Percentiles rank a stretch among this genome's conserved stretches.
These are phyloP conservation scores for Papilio helenus DNA, from an alignment of 1,140 invertebrate genomes.

Conservation along the genomic window DNA sequence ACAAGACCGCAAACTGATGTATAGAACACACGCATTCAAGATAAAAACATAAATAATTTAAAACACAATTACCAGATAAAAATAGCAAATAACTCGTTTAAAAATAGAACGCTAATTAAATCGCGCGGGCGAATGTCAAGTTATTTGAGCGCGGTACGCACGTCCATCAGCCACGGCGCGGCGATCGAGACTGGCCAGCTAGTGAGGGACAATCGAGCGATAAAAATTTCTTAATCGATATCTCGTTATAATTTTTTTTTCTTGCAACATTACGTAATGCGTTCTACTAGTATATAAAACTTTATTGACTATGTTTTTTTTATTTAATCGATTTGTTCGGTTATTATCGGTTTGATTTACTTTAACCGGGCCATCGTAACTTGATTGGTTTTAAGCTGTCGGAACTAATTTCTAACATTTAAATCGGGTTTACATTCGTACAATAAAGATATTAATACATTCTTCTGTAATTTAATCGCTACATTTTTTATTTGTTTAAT, in stretches of 20 bases:
- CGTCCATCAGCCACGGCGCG: conserved; percentile 47
- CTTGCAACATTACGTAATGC: conserved; percentile 37
- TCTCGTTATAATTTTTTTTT: conserved; percentile 43
- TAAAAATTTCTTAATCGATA: conserved; percentile 56
- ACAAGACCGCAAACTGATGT: conserved; percentile 10
- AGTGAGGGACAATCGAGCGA: conserved; percentile 43
- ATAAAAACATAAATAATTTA: conserved; percentile 29
- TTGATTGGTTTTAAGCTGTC: conserved; percentile 25
- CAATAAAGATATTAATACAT: background rate
- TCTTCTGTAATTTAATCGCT: background rate
- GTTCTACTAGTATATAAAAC: conserved; percentile 29
- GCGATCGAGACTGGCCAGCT: conserved; percentile 47
- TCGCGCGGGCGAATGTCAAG: background rate
- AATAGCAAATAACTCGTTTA: conserved; percentile 8
- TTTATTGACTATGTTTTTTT: conserved; percentile 16
- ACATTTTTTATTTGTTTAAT: background rate
- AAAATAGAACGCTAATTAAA: conserved; percentile 36
- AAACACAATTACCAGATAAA: conserved; percentile 35
- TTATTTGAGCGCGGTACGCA: conserved; percentile 38
- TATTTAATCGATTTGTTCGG: conserved; percentile 33
- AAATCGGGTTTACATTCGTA: background rate
- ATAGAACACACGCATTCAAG: background rate
- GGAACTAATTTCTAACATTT: conserved; percentile 19
- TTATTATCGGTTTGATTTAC: conserved; percentile 16
- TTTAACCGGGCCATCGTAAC: conserved; percentile 4